Evolutionary conservation across 2,797 vertebrate genomes (phyloP), one percentile per base, ranked within the genome.

Genomic region (Chaetodon trifasciatus): DNA sequence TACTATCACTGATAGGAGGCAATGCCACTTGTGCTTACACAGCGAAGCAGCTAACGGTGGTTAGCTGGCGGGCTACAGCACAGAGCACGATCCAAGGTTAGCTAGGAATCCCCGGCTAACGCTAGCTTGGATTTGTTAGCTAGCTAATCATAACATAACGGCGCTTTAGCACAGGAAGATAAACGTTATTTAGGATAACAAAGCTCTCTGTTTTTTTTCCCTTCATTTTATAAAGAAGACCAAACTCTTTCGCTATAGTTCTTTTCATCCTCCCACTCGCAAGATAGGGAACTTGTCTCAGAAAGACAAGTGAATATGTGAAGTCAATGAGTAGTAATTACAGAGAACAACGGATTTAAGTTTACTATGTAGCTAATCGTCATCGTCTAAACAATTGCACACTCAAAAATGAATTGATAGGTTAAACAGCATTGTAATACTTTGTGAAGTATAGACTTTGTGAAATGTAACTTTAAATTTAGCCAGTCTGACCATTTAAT

Each of bases 11-110:
- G 88, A 82, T 85, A 64, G 12, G 58, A 50, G 53, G 62, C 63
- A 70, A 62, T 42, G 57, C 76, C 69, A 68, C 71, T 53, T 35
- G 67, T n/a, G 70, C 66, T 73, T 6, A 47, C 50, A 58, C 0
- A 66, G 66, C 62, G 15, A 72, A 17, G 55, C n/a, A n/a, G 91
- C 90, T 94, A 93, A 84, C 76, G 74, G 80, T 46, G 42, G 85
- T 90, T 92, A 93, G 92, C 90, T 23, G 23, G 28, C 16, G 39
- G 57, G 89, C 89, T 88, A 81, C 44, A 72, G 1, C n/a, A 9
- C 57, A 50, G 42, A 64, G 77, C 74, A 70, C 35, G 35, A 67
- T 1, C 65, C 85, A 90, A 86, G 86, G 79, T 88, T 90, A 91
- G 89, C 87, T 58, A 83, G 88, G 72, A 37, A 37, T 23, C 23